Evolutionary conservation across 1,140 invertebrate species (phyloP).

Genomic region (Archivesica marissinica): DNA sequence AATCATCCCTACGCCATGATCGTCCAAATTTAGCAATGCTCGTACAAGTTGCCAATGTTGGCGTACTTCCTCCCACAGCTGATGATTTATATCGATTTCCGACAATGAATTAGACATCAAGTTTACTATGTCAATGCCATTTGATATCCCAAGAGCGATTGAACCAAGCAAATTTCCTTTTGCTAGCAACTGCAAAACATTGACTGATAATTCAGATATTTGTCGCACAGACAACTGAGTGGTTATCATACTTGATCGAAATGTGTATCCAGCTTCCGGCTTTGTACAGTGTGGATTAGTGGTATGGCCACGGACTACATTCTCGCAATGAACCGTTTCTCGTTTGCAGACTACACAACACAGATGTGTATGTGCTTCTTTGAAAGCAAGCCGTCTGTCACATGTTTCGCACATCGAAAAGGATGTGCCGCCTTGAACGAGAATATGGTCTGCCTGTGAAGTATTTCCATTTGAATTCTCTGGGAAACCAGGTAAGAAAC

Average conservation of each 20-base stretch:
- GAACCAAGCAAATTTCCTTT: constrained; percentile 27
- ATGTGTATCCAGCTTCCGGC: background rate
- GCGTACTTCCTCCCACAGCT: background rate
- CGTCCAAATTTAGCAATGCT: constrained; percentile 4
- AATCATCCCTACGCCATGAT: constrained; percentile 15
- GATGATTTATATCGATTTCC: background rate
- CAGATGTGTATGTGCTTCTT: background rate
- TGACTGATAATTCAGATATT: background rate
- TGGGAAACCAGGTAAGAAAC: background rate
- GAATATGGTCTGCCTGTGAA: background rate
- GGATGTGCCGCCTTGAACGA: background rate
- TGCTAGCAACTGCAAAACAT: background rate
- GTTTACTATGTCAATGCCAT: background rate
- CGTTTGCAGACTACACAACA: background rate
- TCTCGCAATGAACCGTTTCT: background rate
- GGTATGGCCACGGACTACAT: background rate
- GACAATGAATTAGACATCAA: background rate
- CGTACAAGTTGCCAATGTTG: background rate
- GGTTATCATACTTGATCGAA: background rate
- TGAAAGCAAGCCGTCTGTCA: background rate
- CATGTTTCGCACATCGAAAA: background rate
- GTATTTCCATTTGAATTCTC: background rate
- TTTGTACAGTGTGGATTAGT: background rate
- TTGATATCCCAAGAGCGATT: constrained; percentile 2
- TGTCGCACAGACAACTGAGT: background rate